Evolutionary conservation across 2,888 invertebrate genomes (phyloP), one percentile per base, ranked within the genome.

Genomic region (Brenthis ino): DNA sequence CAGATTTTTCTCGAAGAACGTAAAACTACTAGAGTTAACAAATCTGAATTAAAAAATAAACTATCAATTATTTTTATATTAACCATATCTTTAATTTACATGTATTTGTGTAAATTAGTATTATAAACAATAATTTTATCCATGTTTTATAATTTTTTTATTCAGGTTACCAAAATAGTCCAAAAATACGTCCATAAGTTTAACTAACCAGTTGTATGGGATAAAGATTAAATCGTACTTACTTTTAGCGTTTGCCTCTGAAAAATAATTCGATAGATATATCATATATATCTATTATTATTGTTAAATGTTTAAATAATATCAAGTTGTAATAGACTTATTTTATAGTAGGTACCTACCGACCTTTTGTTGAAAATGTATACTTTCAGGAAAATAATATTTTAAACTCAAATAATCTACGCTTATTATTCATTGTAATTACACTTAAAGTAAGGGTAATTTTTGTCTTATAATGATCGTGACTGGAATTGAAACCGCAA

Each of bases 401-500:
- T 57, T n/a, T 4, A 57, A 20, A 57, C 5, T 57, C n/a, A 51
- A n/a, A 51, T 51, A 51, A n/a, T 14, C 16, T 20, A 43, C 8
- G 5, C 12, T 24, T 13, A 57, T 47, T 47, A 57, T 47, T 13
- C 47, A 4, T 28, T 57, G 57, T 57, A 57, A 57, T 57, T 57
- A 57, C 12, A 20, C 43, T 43, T 47, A 6, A 57, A 57, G 20
- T 57, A 24, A 6, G 12, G 57, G 20, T 24, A 37, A 57, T 57
- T 57, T 57, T 57, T n/a, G 37, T 47, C 20, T 20, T 5, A 5
- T n/a, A 24, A 20, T 20, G 13, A 47, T 57, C 47, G 47, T 57
- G 57, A 57, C 47, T 57, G 20, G 57, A 57, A 47, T 43, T 12
- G 47, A 16, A 57, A 57, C 47, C 47, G 20, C 47, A 57, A 57